phyloP scores from a whole-genome alignment of 2,888 invertebrate genomes.

The Chymomyza fuscimana region DNA sequence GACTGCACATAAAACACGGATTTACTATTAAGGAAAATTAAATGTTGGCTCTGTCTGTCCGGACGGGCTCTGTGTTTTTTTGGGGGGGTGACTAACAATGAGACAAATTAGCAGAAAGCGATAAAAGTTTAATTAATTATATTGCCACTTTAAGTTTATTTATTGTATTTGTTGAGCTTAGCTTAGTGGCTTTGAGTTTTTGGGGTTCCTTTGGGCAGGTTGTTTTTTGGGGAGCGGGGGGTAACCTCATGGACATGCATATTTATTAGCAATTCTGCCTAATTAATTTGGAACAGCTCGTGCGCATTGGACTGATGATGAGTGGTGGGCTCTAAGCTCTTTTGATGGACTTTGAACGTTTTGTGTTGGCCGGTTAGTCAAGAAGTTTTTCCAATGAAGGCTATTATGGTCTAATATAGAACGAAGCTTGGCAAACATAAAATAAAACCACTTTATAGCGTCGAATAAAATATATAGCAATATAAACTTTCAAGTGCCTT shows the following conservation, averaged over 20 bases:
- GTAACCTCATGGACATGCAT: neutral
- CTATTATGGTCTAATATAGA: neutral
- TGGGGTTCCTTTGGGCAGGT: neutral
- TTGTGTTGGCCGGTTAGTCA: neutral
- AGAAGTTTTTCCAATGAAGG: neutral
- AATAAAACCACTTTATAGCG: neutral
- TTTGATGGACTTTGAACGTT: neutral
- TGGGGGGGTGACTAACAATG: neutral
- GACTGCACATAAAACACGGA: slow-evolving; percentile 59
- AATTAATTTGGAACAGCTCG: slow-evolving; percentile 4
- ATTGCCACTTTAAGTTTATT: slow-evolving; percentile 57
- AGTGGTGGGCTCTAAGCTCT: neutral
- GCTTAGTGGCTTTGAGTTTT: slow-evolving; percentile 6
- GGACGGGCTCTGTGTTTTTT: neutral
- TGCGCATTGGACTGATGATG: neutral
- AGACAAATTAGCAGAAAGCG: slow-evolving; percentile 40
- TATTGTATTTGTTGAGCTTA: slow-evolving; percentile 50
- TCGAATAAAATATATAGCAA: neutral
- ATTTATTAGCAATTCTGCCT: neutral
- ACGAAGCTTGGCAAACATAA: neutral
- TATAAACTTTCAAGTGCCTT: neutral
- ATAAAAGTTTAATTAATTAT: slow-evolving; percentile 70
- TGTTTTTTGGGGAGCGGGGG: neutral
- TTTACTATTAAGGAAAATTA: slow-evolving; percentile 76
- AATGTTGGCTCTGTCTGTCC: slow-evolving; percentile 44